Percentiles rank a stretch among this genome's conserved stretches.
Evolutionary conservation across 2,113 vertebrate genomes (phyloP).

Genomic region (Hoplias malabaricus): DNA sequence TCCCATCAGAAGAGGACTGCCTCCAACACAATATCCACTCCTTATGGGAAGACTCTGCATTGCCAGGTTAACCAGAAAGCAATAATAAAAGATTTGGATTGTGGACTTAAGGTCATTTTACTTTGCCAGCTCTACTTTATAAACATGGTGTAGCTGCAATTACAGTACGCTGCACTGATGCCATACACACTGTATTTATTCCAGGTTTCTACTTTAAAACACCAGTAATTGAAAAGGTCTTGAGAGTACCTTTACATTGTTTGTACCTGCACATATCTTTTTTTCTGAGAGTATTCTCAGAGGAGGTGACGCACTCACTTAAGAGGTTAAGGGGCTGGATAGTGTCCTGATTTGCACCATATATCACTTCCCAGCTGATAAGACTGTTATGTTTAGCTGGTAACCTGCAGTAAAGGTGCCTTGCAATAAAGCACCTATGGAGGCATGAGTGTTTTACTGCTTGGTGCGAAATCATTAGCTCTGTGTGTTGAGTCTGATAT

Average conservation of each 20-base stretch:
- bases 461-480: constrained; percentile 44
- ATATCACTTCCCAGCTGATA: constrained; percentile 62
- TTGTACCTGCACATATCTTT: too few species aligned
- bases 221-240: too few species aligned
- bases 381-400: constrained; percentile 49
- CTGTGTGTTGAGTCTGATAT: constrained; percentile 53
- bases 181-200: too few species aligned
- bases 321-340: constrained; percentile 1
- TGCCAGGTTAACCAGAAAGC: background rate
- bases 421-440: constrained; percentile 50
- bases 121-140: constrained; percentile 22
- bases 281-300: too few species aligned
- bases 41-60: background rate
- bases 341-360: constrained; percentile 39
- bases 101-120: background rate
- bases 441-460: constrained; percentile 56
- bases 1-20: constrained; percentile 27
- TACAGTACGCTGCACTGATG: too few species aligned
- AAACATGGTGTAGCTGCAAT: background rate
- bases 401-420: constrained; percentile 55
- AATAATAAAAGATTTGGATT: background rate
- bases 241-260: too few species aligned
- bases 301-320: constrained; percentile 4
- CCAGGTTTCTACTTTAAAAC: too few species aligned
- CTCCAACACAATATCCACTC: constrained; percentile 9